Evolutionary conservation across 1,140 invertebrate genomes (phyloP).

Genomic region (Drosophila prosaltans): DNA sequence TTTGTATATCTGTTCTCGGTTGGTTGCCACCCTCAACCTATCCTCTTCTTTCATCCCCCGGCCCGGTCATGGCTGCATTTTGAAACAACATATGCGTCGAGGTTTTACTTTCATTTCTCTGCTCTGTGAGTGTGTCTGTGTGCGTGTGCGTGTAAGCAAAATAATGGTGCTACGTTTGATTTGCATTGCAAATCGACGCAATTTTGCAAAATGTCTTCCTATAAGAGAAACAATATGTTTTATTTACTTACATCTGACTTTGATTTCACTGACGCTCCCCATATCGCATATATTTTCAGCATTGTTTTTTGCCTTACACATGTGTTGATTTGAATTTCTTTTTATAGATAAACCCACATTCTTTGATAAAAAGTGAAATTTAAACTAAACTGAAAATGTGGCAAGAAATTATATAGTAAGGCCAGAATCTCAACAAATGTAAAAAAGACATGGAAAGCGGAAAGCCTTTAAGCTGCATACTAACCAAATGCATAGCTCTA

Average conservation of each 20-base stretch:
- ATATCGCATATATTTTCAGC: not conserved
- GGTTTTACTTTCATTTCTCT: slow-evolving; percentile 67
- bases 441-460: too few relatives aligned
- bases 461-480: not conserved
- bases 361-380: not conserved
- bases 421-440: too few relatives aligned
- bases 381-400: not conserved
- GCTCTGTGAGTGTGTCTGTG: slow-evolving; percentile 4
- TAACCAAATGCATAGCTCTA: not conserved
- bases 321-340: slow-evolving; percentile 11
- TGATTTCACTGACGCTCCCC: slow-evolving; percentile 62
- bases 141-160: slow-evolving; percentile 49
- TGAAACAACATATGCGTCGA: slow-evolving; percentile 70
- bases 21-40: not conserved
- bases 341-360: slow-evolving; percentile 7
- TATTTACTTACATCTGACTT: slow-evolving; percentile 81
- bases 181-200: slow-evolving; percentile 80
- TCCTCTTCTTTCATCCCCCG: not conserved
- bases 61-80: slow-evolving; percentile 50
- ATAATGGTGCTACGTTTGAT: slow-evolving; percentile 80
- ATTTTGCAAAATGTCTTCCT: slow-evolving; percentile 80
- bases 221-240: slow-evolving; percentile 81
- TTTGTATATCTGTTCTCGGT: slow-evolving; percentile 28
- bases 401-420: too few relatives aligned
- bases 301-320: not conserved